Base-by-base conservation (phyloP, 2,113 vertebrate genomes). In the Etheostoma cragini region DNA sequence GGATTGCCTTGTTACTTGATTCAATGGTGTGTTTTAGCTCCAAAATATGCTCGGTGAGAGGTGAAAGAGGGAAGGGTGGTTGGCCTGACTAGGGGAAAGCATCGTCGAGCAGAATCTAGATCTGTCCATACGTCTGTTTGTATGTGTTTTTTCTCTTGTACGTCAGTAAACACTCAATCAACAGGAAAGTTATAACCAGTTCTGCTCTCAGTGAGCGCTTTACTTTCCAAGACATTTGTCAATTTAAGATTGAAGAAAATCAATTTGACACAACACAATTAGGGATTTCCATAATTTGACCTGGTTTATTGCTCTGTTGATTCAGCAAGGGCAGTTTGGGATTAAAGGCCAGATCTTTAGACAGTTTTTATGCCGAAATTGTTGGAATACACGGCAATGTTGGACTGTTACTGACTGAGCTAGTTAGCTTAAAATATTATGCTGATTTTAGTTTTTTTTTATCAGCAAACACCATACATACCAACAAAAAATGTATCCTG, bases 11-110 rank as follows among this genome's bases (percentile, higher is more conserved):
- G 93, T 93, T 91, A 42, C 88, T 90, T 0, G 2, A 56, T 87
- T 92, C 90, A 93, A 91, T 93, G 92, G 89, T 85, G 91, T 92
- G 88, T 93, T 93, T 93, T 91, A 91, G 82, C 73, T 93, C 86
- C 83, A 92, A 94, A 94, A 93, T 94, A 94, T 90, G 89, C 72
- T 84, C 21, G 79, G 86, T 88, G 79, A 86, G 89, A 84, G 87
- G 80, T 68, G 82, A 53, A 61, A 7, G 19, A 45, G 38, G 71
- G 74, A 64, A 12, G 65, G 60, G 65, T 12, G 49, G 81, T 63
- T 71, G 70, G 80, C 58, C 80, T 53, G 70, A 72, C 52, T 50
- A 53, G 77, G 72, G 80, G 83, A 83, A 49, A 76, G 61, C 83
- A 54, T 82, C 54, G 52, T 77, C 64, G 14, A 81, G 88, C 72